Conservation (phyloP, 1,140 invertebrate genomes). For the Harpegnathos saltator region DNA sequence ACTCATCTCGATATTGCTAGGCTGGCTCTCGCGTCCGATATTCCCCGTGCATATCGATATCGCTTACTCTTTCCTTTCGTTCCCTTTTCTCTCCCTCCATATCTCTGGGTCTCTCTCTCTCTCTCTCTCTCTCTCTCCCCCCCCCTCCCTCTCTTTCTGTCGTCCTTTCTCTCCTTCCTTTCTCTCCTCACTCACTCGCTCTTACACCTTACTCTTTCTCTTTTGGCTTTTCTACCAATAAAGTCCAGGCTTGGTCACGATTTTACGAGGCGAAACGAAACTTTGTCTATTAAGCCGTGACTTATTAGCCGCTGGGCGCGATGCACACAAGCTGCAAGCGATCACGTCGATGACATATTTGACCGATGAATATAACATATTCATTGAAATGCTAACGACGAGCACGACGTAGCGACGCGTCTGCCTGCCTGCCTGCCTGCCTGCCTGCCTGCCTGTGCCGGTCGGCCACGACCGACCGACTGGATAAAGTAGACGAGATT, state of each 20-base stretch:
- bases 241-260: conserved; percentile 59
- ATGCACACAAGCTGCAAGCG: conserved; percentile 40
- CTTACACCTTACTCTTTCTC: not conserved
- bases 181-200: not conserved
- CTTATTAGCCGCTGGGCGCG: conserved; percentile 61
- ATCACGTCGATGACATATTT: conserved; percentile 54
- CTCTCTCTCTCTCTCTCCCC: conserved; percentile 20
- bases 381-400: conserved; percentile 55
- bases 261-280: conserved; percentile 71
- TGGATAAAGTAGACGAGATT: conserved; percentile 51
- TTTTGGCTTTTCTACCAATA: conserved; percentile 50
- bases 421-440: not conserved
- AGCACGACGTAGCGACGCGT: conserved; percentile 14
- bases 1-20: conserved; percentile 82
- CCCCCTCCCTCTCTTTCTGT: not conserved
- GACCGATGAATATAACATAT: conserved; percentile 52
- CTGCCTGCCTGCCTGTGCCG: no score
- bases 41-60: conserved; percentile 59
- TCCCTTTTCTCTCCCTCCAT: not conserved
- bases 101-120: not conserved
- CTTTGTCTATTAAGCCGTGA: conserved; percentile 68
- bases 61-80: conserved; percentile 48
- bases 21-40: conserved; percentile 68
- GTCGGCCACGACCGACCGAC: not conserved
- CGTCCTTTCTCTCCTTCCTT: conserved; percentile 19